Evolutionary conservation across 1,140 invertebrate species (phyloP).

Genomic region (Lepidostoma basale): DNA sequence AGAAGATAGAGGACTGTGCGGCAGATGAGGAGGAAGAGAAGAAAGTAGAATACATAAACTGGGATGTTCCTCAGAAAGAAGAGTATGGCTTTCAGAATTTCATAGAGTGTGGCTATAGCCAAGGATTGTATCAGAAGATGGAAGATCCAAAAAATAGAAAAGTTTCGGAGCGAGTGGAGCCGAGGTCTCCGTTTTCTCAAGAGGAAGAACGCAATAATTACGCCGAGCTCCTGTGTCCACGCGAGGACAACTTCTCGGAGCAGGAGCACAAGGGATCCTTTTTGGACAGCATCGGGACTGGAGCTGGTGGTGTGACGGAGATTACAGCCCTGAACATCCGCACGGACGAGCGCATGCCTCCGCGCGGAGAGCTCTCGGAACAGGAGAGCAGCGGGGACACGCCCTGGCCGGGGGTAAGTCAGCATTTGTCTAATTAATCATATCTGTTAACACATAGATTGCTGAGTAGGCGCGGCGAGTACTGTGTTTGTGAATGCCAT

Average conservation of each 20-base stretch:
- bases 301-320: slow-evolving; percentile 50
- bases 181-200: slow-evolving; percentile 10
- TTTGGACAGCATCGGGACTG: slow-evolving; percentile 56
- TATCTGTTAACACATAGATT: background rate
- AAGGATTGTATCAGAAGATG: slow-evolving; percentile 20
- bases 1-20: slow-evolving; percentile 49
- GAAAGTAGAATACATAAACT: slow-evolving; percentile 54
- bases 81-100: slow-evolving; percentile 58
- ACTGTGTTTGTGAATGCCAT: too few species aligned
- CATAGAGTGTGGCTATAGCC: slow-evolving; percentile 54
- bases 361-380: slow-evolving; percentile 79
- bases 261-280: slow-evolving; percentile 52
- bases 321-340: slow-evolving; percentile 73
- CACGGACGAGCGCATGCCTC: slow-evolving; percentile 83
- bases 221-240: slow-evolving; percentile 44
- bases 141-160: slow-evolving; percentile 20
- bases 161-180: background rate
- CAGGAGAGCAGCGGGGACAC: slow-evolving; percentile 80
- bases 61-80: slow-evolving; percentile 55
- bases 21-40: slow-evolving; percentile 49
- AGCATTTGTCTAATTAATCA: background rate
- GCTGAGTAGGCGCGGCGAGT: too few species aligned
- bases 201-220: slow-evolving; percentile 50
- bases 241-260: slow-evolving; percentile 46
- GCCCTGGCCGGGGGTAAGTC: slow-evolving; percentile 65